A percentile compares a stretch with the other conserved stretches of the same genome.
phyloP scores from a whole-genome alignment of 2,797 vertebrate species.

The Ptychobarbus kaznakovi region DNA sequence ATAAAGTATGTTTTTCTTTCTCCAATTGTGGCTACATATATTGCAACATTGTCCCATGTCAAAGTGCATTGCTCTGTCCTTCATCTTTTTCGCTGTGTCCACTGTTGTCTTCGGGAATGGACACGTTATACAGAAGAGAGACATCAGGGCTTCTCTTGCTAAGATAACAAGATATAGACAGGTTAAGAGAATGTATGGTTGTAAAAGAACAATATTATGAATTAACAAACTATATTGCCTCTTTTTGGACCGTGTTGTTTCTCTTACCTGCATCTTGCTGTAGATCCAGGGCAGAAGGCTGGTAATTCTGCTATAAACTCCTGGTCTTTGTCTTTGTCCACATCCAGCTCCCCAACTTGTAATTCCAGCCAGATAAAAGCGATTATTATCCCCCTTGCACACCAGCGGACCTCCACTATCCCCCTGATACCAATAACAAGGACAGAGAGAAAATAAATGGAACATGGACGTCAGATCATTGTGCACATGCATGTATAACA shows the following conservation, averaged over 20 bases:
- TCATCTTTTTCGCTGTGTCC: not conserved
- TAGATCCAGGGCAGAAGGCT: conserved; percentile 87
- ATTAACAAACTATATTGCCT: not conserved
- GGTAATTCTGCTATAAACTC: conserved; percentile 86
- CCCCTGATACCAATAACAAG: conserved; percentile 75
- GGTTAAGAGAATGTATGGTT: not conserved
- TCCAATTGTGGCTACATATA: not conserved
- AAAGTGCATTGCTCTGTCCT: conserved; percentile 32
- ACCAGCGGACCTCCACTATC: conserved; percentile 95
- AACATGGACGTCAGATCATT: not conserved
- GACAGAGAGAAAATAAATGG: not conserved
- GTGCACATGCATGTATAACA: not conserved
- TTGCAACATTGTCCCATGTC: conserved; percentile 28
- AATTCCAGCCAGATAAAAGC: conserved; percentile 87
- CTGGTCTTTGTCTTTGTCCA: conserved; percentile 83
- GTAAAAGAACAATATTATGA: not conserved
- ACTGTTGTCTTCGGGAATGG: not conserved
- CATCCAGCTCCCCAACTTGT: conserved; percentile 94
- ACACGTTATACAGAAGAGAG: not conserved
- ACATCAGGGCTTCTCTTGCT: conserved; percentile 65
- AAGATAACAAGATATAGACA: conserved; percentile 11
- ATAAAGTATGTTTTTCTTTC: not conserved
- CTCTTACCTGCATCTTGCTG: conserved; percentile 87
- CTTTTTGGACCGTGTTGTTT: not conserved
- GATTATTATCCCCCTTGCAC: conserved; percentile 70